These are phyloP conservation scores for Bellardia bayeri DNA, from an alignment of 2,888 invertebrate genomes.

Conservation along the genomic window DNA sequence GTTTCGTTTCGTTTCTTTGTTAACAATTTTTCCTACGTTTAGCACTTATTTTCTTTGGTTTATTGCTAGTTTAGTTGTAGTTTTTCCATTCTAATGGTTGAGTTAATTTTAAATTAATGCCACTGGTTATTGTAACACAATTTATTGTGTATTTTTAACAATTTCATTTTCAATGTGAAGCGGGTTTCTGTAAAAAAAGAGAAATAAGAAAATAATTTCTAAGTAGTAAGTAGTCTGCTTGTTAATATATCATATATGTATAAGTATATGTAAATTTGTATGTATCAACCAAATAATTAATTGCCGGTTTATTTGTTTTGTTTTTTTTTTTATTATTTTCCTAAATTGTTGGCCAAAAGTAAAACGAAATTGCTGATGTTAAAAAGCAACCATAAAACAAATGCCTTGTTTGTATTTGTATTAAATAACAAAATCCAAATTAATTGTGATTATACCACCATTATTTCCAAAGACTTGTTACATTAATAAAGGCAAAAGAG, in stretches of 20 bases:
- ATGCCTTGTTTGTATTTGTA: neutral
- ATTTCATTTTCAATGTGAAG: neutral
- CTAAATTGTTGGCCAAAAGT: neutral
- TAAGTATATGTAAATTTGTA: neutral
- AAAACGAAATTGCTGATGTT: no score
- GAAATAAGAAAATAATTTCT: neutral
- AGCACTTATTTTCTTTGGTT: slow-evolving; percentile 24
- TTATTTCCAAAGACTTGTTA: no score
- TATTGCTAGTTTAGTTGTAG: slow-evolving; percentile 35
- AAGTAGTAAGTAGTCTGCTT: neutral
- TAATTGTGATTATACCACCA: no score
- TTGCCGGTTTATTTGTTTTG: neutral
- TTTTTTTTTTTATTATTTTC: neutral
- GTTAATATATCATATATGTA: neutral
- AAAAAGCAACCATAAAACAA: neutral
- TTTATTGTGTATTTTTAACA: slow-evolving; percentile 14
- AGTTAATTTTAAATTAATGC: slow-evolving; percentile 66
- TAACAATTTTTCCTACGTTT: slow-evolving; percentile 39
- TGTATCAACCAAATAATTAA: slow-evolving; percentile 34
- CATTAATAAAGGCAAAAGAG: no score
- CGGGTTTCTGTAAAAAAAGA: slow-evolving; percentile 31
- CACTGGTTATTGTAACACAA: slow-evolving; percentile 10
- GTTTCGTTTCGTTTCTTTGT: neutral
- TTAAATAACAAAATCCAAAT: neutral
- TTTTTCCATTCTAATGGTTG: slow-evolving; percentile 62